Percentiles rank a stretch among this genome's conserved stretches.
phyloP scores from a whole-genome alignment of 2,888 invertebrate genomes.

The Tenthredo scrophulariae region DNA sequence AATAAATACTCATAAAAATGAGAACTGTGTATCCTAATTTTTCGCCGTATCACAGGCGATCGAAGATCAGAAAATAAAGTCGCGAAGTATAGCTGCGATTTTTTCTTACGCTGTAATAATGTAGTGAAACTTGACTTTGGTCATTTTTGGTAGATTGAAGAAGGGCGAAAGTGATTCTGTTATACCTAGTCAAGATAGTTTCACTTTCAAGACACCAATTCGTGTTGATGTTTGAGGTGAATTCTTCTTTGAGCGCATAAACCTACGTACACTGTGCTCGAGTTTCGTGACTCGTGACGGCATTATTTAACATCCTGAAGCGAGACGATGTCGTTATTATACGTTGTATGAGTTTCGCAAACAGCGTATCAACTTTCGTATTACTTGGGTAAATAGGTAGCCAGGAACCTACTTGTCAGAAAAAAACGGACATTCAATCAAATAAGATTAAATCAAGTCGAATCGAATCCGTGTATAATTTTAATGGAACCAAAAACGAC shows the following conservation, averaged over 20 bases:
- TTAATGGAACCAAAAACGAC: background rate
- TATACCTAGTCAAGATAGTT: background rate
- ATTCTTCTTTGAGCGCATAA: background rate
- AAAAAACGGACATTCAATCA: background rate
- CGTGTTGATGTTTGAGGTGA: background rate
- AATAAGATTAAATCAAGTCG: background rate
- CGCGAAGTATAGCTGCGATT: background rate
- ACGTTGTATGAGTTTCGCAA: constrained; percentile 35
- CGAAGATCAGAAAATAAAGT: background rate
- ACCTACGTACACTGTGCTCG: background rate
- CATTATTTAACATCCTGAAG: constrained; percentile 31
- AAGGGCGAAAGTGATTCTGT: background rate
- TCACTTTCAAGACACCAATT: constrained; percentile 11
- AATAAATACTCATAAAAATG: background rate
- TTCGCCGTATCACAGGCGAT: background rate
- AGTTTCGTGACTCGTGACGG: constrained; percentile 35
- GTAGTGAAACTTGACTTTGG: background rate
- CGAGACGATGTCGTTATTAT: constrained; percentile 23
- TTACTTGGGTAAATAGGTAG: background rate
- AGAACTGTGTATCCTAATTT: background rate
- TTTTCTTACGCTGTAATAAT: background rate
- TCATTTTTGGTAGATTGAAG: background rate
- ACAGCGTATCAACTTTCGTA: constrained; percentile 1
- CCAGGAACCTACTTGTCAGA: background rate
- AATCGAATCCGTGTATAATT: background rate